Percentiles rank a stretch among this genome's conserved stretches.
These are phyloP conservation scores for Myzus persicae DNA, from an alignment of 1,140 invertebrate genomes.

Conservation along the genomic window DNA sequence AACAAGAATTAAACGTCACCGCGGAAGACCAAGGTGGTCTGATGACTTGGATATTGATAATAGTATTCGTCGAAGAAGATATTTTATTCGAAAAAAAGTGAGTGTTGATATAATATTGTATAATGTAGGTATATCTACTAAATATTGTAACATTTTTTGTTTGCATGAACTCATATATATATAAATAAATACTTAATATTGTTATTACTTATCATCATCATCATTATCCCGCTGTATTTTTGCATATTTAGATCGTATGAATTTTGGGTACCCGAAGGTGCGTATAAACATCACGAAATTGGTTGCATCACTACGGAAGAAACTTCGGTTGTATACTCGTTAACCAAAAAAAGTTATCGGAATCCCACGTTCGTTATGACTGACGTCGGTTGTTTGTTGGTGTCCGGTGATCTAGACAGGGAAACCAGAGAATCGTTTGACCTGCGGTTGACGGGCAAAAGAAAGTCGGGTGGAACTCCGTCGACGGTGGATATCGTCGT, in stretches of 20 bases:
- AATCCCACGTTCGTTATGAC: constrained; percentile 72
- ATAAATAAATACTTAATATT: no score
- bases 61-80: constrained; percentile 75
- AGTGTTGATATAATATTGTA: not conserved
- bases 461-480: constrained; percentile 72
- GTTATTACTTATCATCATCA: not conserved
- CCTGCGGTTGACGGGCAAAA: constrained; percentile 78
- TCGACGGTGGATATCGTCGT: constrained; percentile 80
- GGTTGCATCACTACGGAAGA: constrained; percentile 79
- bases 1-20: constrained; percentile 72
- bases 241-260: constrained; percentile 71
- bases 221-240: not conserved
- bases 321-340: not conserved
- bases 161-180: no score
- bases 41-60: constrained; percentile 74
- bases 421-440: constrained; percentile 77
- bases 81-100: constrained; percentile 44
- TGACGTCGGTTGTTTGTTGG: constrained; percentile 76
- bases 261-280: constrained; percentile 82
- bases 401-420: constrained; percentile 80
- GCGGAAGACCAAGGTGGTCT: constrained; percentile 80
- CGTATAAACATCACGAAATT: constrained; percentile 73
- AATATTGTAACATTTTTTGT: not conserved
- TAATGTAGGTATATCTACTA: not conserved
- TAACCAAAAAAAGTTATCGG: constrained; percentile 22